phyloP scores from a whole-genome alignment of 1,140 invertebrate genomes.

The Phocides pigmalion region DNA sequence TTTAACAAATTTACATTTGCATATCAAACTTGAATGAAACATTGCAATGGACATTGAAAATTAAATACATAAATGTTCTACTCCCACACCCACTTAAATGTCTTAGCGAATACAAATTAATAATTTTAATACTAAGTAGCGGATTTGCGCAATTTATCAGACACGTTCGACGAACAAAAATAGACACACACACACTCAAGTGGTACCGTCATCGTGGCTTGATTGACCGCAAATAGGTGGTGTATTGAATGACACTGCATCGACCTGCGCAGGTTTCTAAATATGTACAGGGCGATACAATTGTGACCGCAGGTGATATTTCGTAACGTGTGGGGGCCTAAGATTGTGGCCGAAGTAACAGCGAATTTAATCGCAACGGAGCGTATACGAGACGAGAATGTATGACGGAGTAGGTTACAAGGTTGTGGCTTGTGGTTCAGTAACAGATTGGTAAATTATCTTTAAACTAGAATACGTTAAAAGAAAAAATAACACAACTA shows the following conservation, averaged over 20 bases:
- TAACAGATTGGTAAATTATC: conserved; percentile 4
- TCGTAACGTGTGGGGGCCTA: conserved; percentile 43
- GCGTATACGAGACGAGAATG: conserved; percentile 27
- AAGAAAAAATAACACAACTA: too few relatives aligned
- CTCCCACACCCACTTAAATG: conserved; percentile 2
- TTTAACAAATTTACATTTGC: conserved; percentile 1
- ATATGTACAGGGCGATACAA: conserved; percentile 72
- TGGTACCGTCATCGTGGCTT: conserved; percentile 49
- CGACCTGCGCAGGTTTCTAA: conserved; percentile 75
- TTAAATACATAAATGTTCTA: conserved; percentile 14
- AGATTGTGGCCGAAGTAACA: conserved; percentile 30
- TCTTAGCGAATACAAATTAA: conserved; percentile 19
- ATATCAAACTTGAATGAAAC: conserved; percentile 14
- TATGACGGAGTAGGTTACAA: conserved; percentile 29
- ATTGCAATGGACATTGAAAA: conserved; percentile 4
- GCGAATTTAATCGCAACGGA: conserved; percentile 23
- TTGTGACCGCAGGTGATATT: conserved; percentile 71
- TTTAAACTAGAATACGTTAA: too few relatives aligned
- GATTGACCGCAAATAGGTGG: conserved; percentile 79
- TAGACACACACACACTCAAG: conserved; percentile 29
- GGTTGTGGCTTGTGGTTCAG: conserved; percentile 26
- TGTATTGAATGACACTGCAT: conserved; percentile 74
- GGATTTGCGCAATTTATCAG: conserved; percentile 24
- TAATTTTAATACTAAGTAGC: conserved; percentile 14
- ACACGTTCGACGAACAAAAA: conserved; percentile 14